These are phyloP conservation scores for Operophtera brumata DNA, from an alignment of 2,888 invertebrate genomes.

Conservation along the genomic window DNA sequence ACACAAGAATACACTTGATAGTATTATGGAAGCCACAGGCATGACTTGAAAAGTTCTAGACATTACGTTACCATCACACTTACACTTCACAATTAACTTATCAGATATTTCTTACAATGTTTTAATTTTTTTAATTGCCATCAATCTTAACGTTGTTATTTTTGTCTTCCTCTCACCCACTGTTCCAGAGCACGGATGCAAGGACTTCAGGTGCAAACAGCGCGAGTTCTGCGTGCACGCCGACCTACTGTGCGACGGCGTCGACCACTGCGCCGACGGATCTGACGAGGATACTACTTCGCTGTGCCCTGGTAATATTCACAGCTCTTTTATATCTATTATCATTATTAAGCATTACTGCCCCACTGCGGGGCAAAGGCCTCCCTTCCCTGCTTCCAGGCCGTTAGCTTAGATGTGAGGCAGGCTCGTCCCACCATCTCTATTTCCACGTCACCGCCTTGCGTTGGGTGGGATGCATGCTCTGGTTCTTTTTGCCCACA, in stretches of 20 bases:
- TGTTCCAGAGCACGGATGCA: conserved; percentile 90
- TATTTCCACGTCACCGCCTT: too few relatives aligned
- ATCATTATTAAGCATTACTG: not conserved
- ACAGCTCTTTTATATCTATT: not conserved
- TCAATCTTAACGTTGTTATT: conserved; percentile 36
- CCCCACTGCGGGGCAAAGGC: too few relatives aligned
- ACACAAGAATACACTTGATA: too few relatives aligned
- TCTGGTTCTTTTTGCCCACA: too few relatives aligned
- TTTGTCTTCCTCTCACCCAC: conserved; percentile 40
- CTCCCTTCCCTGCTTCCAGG: too few relatives aligned
- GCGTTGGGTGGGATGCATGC: too few relatives aligned
- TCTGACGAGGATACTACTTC: conserved; percentile 94
- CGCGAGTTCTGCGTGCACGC: conserved; percentile 95
- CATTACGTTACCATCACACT: too few relatives aligned
- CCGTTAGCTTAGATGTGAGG: too few relatives aligned
- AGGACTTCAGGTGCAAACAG: conserved; percentile 92
- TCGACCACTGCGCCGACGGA: conserved; percentile 96
- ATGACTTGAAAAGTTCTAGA: too few relatives aligned
- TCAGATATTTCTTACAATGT: not conserved
- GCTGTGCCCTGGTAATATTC: conserved; percentile 88
- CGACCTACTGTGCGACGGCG: conserved; percentile 94
- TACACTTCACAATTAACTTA: too few relatives aligned
- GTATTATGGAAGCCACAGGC: too few relatives aligned
- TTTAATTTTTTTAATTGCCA: not conserved
- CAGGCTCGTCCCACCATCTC: too few relatives aligned